Evolutionary conservation across 2,888 invertebrate genomes (phyloP).

Genomic region (Perizoma flavofasciatum): DNA sequence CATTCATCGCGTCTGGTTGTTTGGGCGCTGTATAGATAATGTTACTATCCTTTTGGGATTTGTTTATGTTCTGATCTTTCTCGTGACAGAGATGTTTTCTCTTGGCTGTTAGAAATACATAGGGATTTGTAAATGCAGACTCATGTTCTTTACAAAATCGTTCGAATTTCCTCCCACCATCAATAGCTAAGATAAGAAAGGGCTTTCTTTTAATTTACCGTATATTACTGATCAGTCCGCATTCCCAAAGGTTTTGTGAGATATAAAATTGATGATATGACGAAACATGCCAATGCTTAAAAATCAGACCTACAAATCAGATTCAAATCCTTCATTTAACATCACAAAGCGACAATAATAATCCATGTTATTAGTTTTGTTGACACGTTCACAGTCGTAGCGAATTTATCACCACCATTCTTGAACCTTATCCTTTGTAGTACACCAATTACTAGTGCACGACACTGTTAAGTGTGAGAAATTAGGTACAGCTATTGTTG

Average conservation of each 20-base stretch:
- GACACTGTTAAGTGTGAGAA: constrained; percentile 71
- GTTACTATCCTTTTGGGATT: constrained; percentile 57
- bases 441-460: constrained; percentile 52
- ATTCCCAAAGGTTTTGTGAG: too few species aligned
- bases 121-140: constrained; percentile 13
- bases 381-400: constrained; percentile 65
- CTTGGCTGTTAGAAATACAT: constrained; percentile 17
- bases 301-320: constrained; percentile 22
- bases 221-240: neutral
- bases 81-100: constrained; percentile 40
- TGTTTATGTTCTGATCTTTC: constrained; percentile 48
- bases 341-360: constrained; percentile 44
- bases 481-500: constrained; percentile 52
- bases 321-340: constrained; percentile 29
- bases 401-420: constrained; percentile 67
- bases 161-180: neutral
- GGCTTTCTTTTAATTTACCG: constrained; percentile 7
- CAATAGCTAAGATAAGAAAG: constrained; percentile 2
- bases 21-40: constrained; percentile 45
- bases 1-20: constrained; percentile 68
- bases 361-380: constrained; percentile 67
- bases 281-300: neutral
- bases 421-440: constrained; percentile 51
- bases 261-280: too few species aligned
- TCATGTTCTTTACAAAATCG: constrained; percentile 3